Evolutionary conservation across 2,888 invertebrate species (phyloP).

Genomic region (Myopa testacea): DNA sequence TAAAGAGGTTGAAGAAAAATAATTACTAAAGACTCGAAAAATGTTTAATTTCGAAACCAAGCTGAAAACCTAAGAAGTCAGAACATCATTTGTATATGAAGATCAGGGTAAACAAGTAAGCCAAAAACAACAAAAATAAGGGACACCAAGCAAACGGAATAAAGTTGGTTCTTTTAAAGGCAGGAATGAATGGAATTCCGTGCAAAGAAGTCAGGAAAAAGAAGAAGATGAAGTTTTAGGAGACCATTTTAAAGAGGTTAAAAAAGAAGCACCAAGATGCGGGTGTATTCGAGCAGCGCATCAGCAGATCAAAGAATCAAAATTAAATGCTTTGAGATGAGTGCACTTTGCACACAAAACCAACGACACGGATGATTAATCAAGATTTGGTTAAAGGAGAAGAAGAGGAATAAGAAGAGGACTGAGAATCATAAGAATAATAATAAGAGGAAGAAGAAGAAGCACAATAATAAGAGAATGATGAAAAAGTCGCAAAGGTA

Average conservation of each 20-base stretch:
- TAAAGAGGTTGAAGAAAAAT: constrained; percentile 43
- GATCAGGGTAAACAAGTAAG: not conserved
- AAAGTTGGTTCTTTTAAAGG: too few species aligned
- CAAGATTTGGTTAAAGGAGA: constrained; percentile 4
- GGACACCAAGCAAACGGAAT: not conserved
- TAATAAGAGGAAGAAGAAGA: too few species aligned
- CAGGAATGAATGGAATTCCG: too few species aligned
- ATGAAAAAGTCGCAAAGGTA: too few species aligned
- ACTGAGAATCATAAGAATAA: not conserved
- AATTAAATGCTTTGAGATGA: not conserved
- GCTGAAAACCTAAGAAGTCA: constrained; percentile 24
- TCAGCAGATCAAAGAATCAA: not conserved
- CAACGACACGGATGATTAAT: constrained; percentile 5
- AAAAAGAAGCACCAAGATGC: not conserved
- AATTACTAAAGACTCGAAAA: constrained; percentile 43
- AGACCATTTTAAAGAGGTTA: not conserved
- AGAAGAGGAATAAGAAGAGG: not conserved
- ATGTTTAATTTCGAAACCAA: constrained; percentile 8
- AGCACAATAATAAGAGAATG: too few species aligned
- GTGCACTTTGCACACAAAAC: not conserved
- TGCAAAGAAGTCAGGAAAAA: not conserved
- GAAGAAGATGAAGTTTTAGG: not conserved
- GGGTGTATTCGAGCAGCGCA: not conserved
- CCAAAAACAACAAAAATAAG: not conserved
- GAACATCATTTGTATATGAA: constrained; percentile 3